Base-by-base conservation (phyloP, 2,113 vertebrate species). In the Anas platyrhynchos region DNA sequence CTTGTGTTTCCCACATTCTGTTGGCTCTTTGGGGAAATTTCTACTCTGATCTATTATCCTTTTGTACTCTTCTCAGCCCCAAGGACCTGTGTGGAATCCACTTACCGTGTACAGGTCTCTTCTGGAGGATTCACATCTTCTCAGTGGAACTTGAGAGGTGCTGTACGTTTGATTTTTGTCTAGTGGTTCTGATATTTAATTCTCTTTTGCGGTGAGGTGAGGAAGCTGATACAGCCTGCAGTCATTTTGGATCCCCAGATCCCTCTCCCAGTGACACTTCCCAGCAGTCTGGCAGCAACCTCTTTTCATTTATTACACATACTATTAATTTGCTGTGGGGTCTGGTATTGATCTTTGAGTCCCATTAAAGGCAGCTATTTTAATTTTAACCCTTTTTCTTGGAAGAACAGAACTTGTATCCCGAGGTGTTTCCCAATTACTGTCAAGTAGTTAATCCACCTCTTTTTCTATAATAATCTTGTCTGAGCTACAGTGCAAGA, bases 331-430 rank as follows among this genome's bases (percentile, higher is more conserved):
- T 89, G 75, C 90, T 3, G 0, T 75, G 71, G 74, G 54, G 50
- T 79, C 59, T 85, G 25, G 22, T 91, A 74, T 43, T 94, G 90
- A 87, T 93, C 81, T 86, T 95, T 61, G 44, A 55, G 55, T 71
- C 44, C 23, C 55, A 85, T 94, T 91, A 87, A 88, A 91, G 82
- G 67, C 34, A 65, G 41, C 48, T 85, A 16, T 81, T 83, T 96
- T 79, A 76, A 83, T 75, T 89, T 94, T 80, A 90, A 84, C 58
- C 58, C 46, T 77, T 83, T 77, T 88, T 74, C 55, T 62, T 82
- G 48, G 32, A 92, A 94, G 73, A 88, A 63, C 65, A 66, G 61
- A 69, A 78, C 29, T 68, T 21, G 8, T 79, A 66, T 91, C 77
- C 73, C 59, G 74, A 86, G 79, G 61, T 76, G 31, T 88, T 86